A percentile compares a stretch with the other conserved stretches of the same genome.
phyloP scores from a whole-genome alignment of 2,113 vertebrate genomes.

The Embiotoca jacksoni region DNA sequence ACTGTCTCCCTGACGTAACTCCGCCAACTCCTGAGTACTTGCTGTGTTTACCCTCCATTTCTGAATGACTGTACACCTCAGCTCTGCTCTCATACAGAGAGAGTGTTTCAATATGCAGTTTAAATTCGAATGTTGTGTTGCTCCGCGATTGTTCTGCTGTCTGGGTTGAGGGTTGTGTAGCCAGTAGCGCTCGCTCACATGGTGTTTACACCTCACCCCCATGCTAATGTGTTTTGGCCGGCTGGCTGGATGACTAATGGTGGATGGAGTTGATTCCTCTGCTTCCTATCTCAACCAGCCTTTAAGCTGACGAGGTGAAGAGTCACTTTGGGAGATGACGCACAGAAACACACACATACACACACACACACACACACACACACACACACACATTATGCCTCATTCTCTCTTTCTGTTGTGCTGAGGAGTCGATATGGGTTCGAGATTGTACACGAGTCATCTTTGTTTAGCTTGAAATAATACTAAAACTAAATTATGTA shows the following conservation, averaged over 20 bases:
- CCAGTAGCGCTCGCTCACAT: conserved; percentile 43
- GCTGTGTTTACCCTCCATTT: not conserved
- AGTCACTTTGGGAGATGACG: not conserved
- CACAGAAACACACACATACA: not conserved
- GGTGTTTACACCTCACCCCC: conserved; percentile 47
- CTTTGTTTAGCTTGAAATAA: conserved; percentile 17
- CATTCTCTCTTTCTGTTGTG: conserved; percentile 2
- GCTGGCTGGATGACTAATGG: conserved; percentile 34
- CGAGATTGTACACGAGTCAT: not conserved
- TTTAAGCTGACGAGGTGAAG: conserved; percentile 34
- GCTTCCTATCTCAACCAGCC: conserved; percentile 57
- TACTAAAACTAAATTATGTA: not conserved
- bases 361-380: not conserved
- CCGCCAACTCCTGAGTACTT: not conserved
- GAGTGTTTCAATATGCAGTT: conserved; percentile 4
- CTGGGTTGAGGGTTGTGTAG: conserved; percentile 26
- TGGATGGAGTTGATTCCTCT: conserved; percentile 30
- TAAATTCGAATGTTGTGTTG: conserved; percentile 19
- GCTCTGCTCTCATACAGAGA: conserved; percentile 2
- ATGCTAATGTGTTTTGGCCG: conserved; percentile 46
- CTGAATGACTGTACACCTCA: not conserved
- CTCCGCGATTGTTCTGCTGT: conserved; percentile 1
- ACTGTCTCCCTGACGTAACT: not conserved
- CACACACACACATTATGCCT: not conserved
- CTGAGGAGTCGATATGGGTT: not conserved